Evolutionary conservation across 2,888 invertebrate species (phyloP).

Genomic region (Leuctra nigra): DNA sequence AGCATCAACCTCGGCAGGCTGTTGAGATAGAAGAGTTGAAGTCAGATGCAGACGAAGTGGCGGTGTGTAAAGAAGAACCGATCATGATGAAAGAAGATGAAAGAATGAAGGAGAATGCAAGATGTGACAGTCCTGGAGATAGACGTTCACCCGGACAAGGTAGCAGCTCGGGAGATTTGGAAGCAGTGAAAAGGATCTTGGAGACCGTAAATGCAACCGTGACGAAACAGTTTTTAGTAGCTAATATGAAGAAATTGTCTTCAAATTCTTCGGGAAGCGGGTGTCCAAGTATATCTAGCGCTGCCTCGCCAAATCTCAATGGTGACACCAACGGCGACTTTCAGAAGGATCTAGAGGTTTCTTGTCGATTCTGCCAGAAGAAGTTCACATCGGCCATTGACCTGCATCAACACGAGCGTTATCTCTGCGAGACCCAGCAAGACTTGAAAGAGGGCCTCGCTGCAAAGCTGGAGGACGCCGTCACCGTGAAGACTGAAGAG

Average conservation of each 20-base stretch:
- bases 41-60: slow-evolving; percentile 45
- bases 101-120: slow-evolving; percentile 16
- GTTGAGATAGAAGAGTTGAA: slow-evolving; percentile 39
- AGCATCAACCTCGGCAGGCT: slow-evolving; percentile 14
- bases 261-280: slow-evolving; percentile 46
- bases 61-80: slow-evolving; percentile 34
- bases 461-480: slow-evolving; percentile 67
- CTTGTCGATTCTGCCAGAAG: slow-evolving; percentile 53
- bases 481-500: slow-evolving; percentile 42
- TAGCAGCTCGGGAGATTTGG: slow-evolving; percentile 44
- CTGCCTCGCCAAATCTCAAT: slow-evolving; percentile 20
- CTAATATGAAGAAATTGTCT: slow-evolving; percentile 55
- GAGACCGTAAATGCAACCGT: slow-evolving; percentile 70
- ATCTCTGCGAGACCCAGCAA: slow-evolving; percentile 38
- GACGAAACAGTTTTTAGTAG: slow-evolving; percentile 64
- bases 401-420: slow-evolving; percentile 65
- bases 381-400: slow-evolving; percentile 52
- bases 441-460: slow-evolving; percentile 60
- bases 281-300: slow-evolving; percentile 25
- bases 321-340: slow-evolving; percentile 8
- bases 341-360: slow-evolving; percentile 35
- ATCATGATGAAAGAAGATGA: not conserved
- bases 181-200: slow-evolving; percentile 62
- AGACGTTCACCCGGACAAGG: slow-evolving; percentile 37
- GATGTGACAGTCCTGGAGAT: slow-evolving; percentile 6